Evolutionary conservation across 2,113 vertebrate genomes (phyloP), one percentile per base, ranked within the genome.

Genomic region (Atractosteus spatula): DNA sequence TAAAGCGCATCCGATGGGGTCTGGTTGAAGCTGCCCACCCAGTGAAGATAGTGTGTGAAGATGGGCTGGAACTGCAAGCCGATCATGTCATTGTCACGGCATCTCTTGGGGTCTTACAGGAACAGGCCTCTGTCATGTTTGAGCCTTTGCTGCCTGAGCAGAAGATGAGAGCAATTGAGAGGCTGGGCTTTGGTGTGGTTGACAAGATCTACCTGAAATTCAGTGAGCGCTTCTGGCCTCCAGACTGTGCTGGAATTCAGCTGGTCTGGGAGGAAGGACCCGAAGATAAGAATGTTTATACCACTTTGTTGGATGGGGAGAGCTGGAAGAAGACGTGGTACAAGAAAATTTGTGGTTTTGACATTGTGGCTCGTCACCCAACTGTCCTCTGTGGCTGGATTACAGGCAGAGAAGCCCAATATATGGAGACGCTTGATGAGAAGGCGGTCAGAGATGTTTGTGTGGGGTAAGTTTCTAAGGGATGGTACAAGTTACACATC

Each of bases 331-430:
- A 78, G 8, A 77, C 70, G 0, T 87, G 85, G 85, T 87, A 78
- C 68, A 86, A 86, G 68, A 87, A 86, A 74, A 86, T 87, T 57
- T 78, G 71, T 0, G 85, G 85, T 11, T 87, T 87, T 77, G 84
- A 87, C n/a, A 54, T 74, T 11, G 85, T 87, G 41, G 78, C 82
- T 6, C 78, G 79, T 29, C 84, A 87, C 55, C 79, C 79, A 8
- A 86, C 76, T 55, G 81, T 82, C 3, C 74, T 87, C 1, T 86
- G 80, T 29, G 85, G 82, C 63, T 87, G 85, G 84, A 85, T 87
- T 71, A 86, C 81, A 0, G 84, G 85, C 47, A 75, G 66, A 63
- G 85, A 85, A 62, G 85, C 85, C 3, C 75, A 82, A 55, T 67
- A 86, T 67, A 87, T 87, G 85, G 85, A 87, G 74, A 82, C 62